These are phyloP conservation scores for Marmota monax DNA, from an alignment of 2,113 vertebrate species.

Conservation along the genomic window DNA sequence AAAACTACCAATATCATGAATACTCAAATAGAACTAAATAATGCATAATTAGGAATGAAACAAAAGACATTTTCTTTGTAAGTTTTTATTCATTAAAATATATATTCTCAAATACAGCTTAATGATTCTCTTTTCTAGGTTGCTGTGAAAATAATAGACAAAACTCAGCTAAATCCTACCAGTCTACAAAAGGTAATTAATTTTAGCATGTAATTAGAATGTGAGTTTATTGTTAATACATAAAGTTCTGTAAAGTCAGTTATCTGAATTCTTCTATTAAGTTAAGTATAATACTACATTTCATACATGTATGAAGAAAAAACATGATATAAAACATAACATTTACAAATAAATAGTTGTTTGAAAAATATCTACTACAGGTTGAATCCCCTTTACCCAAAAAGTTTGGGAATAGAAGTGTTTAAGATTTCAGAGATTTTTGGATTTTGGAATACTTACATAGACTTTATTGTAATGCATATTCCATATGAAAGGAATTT, in stretches of 20 bases:
- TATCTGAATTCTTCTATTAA: neutral
- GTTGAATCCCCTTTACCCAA: neutral
- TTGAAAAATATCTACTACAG: neutral
- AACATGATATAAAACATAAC: neutral
- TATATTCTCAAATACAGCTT: conserved; percentile 15
- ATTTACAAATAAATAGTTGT: neutral
- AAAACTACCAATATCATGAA: neutral
- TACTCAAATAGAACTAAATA: neutral
- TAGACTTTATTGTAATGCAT: neutral
- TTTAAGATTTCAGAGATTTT: neutral
- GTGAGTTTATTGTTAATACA: conserved; percentile 3
- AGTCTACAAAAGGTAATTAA: conserved; percentile 96
- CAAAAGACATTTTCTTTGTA: neutral
- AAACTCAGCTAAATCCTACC: conserved; percentile 98
- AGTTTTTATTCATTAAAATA: conserved; percentile 47
- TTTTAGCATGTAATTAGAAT: conserved; percentile 62
- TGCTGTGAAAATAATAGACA: conserved; percentile 99
- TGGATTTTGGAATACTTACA: neutral
- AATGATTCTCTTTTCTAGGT: conserved; percentile 89
- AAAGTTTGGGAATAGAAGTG: neutral
- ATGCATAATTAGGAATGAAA: neutral
- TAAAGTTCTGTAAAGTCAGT: conserved; percentile 18
- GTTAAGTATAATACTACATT: neutral
- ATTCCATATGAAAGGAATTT: neutral
- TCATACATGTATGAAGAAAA: neutral